phyloP scores from a whole-genome alignment of 2,888 invertebrate species.

The Drosophila quinaria region DNA sequence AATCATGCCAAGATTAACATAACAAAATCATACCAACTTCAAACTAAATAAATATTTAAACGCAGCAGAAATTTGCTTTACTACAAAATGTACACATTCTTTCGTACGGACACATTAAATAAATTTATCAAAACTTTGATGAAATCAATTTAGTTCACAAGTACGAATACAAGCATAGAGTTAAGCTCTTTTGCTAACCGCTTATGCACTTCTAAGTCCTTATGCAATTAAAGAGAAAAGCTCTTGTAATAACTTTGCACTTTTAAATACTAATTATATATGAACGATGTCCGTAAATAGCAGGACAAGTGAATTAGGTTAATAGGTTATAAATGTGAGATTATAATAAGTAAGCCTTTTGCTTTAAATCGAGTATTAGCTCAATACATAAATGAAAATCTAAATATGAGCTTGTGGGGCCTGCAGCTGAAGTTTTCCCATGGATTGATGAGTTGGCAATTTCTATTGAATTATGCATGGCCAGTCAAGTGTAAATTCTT shows the following conservation, averaged over 20 bases:
- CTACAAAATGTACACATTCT: too few relatives aligned
- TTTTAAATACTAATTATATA: neutral
- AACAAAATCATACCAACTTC: too few relatives aligned
- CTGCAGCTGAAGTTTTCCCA: conserved; percentile 26
- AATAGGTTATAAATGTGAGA: neutral
- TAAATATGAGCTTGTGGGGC: neutral
- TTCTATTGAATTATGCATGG: conserved; percentile 11
- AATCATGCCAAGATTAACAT: too few relatives aligned
- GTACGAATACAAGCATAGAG: neutral
- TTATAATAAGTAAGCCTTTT: neutral
- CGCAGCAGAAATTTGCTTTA: too few relatives aligned
- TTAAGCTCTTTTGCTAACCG: neutral
- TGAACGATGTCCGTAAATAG: neutral
- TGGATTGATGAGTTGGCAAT: neutral
- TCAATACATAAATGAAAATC: neutral
- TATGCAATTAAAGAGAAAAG: neutral
- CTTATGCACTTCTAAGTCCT: conserved; percentile 2
- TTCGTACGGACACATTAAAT: too few relatives aligned
- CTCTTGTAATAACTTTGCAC: neutral
- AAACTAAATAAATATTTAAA: too few relatives aligned
- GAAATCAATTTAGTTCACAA: too few relatives aligned
- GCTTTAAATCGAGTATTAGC: neutral
- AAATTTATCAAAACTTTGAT: too few relatives aligned
- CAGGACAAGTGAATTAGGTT: neutral
- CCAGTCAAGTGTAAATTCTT: neutral